These are phyloP conservation scores for Cisticola juncidis DNA, from an alignment of 2,113 vertebrate species.

Conservation along the genomic window DNA sequence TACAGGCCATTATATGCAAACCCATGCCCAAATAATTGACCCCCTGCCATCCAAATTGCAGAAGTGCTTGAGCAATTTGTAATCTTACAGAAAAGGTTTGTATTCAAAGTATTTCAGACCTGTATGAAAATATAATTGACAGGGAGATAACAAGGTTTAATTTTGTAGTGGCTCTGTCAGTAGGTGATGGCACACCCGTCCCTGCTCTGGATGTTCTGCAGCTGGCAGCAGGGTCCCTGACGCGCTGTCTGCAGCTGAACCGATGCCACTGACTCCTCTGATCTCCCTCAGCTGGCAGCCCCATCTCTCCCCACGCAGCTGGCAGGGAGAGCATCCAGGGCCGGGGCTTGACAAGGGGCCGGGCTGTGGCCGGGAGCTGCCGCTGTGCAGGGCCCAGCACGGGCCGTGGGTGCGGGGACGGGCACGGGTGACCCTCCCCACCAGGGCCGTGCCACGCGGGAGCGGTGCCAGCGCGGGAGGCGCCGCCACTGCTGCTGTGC, in stretches of 20 bases:
- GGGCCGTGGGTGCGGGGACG: not conserved
- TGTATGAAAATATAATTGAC: slow-evolving; percentile 32
- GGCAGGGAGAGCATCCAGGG: accelerated
- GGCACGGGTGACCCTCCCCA: accelerated
- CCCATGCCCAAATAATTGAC: slow-evolving; percentile 64
- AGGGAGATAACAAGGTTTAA: slow-evolving; percentile 4
- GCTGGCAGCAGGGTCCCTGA: not conserved
- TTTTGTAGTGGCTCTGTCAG: not conserved
- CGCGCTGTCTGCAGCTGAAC: not conserved
- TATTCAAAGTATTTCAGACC: slow-evolving; percentile 5
- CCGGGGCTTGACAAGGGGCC: not conserved
- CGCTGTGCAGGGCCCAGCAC: not conserved
- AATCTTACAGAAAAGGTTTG: slow-evolving; percentile 22
- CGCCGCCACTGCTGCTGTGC: accelerated
- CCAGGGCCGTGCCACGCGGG: accelerated
- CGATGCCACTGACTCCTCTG: not conserved
- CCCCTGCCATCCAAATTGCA: slow-evolving; percentile 27
- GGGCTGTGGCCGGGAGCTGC: not conserved
- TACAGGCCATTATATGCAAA: slow-evolving; percentile 58
- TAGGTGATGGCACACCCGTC: not conserved
- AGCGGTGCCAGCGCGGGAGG: accelerated
- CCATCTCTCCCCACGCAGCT: accelerated
- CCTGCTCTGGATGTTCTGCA: not conserved
- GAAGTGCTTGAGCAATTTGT: not conserved
- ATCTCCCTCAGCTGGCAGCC: not conserved